Evolutionary conservation across 1,140 invertebrate species (phyloP).

Genomic region (Contarinia nasturtii): DNA sequence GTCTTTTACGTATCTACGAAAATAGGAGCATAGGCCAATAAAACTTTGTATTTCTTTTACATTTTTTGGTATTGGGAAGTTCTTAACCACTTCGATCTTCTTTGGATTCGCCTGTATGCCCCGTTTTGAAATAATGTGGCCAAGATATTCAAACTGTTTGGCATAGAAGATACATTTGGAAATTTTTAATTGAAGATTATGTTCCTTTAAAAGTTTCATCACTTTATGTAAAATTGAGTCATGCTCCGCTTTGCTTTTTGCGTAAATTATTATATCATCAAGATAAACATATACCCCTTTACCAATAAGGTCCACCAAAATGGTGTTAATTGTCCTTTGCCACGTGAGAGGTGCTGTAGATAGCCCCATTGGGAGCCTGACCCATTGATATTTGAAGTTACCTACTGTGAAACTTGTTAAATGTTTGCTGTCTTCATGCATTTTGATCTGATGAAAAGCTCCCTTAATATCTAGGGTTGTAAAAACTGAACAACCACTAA

Average conservation of each 20-base stretch:
- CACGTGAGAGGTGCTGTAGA: slow-evolving; percentile 23
- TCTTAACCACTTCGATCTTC: slow-evolving; percentile 9
- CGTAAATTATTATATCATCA: slow-evolving; percentile 18
- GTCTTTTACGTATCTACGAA: slow-evolving; percentile 11
- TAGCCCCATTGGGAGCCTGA: slow-evolving; percentile 22
- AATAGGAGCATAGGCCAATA: slow-evolving; percentile 8
- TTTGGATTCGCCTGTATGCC: slow-evolving; percentile 9
- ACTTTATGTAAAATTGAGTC: slow-evolving; percentile 13
- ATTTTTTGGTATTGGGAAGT: slow-evolving; percentile 11
- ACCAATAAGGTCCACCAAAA: slow-evolving; percentile 12
- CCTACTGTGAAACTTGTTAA: slow-evolving; percentile 4
- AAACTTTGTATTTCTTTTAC: slow-evolving; percentile 11
- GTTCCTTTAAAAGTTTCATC: slow-evolving; percentile 14
- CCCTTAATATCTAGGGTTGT: slow-evolving; percentile 6
- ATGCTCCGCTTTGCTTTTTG: slow-evolving; percentile 14
- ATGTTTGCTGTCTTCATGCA: slow-evolving; percentile 4
- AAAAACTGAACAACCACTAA: slow-evolving; percentile 5
- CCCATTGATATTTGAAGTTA: slow-evolving; percentile 8
- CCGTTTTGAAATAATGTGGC: slow-evolving; percentile 14
- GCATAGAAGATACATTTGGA: slow-evolving; percentile 15
- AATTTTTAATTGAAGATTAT: slow-evolving; percentile 10
- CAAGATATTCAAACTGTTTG: slow-evolving; percentile 14
- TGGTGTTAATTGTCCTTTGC: slow-evolving; percentile 24
- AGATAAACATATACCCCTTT: slow-evolving; percentile 16
- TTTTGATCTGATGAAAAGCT: slow-evolving; percentile 5